Evolutionary conservation across 2,113 vertebrate genomes (phyloP).

Genomic region (Osmerus eperlanus): DNA sequence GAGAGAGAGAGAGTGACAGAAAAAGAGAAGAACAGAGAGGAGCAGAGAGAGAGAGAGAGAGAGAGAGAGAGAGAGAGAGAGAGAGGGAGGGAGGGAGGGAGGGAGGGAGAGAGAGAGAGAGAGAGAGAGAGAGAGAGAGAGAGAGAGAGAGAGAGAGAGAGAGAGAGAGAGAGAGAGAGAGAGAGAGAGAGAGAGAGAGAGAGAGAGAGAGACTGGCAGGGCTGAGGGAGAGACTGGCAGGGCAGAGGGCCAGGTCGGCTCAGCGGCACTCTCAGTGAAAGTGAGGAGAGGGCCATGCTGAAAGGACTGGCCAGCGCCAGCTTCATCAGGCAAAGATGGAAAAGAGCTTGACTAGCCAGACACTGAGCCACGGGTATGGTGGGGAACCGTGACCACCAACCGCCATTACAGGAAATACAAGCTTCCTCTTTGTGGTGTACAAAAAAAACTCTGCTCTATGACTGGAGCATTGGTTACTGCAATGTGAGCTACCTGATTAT

Average conservation of each 20-base stretch:
- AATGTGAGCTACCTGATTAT: constrained; percentile 16
- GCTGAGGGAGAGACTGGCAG: constrained; percentile 29
- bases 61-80: no score
- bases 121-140: background rate
- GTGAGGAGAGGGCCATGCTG: constrained; percentile 60
- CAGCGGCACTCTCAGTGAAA: constrained; percentile 56
- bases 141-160: no score
- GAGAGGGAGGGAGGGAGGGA: no score
- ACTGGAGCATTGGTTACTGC: constrained; percentile 27
- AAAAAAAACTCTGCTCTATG: constrained; percentile 17
- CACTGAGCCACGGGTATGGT: constrained; percentile 21
- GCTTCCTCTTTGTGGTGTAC: constrained; percentile 36
- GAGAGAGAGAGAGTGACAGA: no score
- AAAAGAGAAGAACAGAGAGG: background rate
- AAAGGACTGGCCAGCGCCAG: constrained; percentile 39
- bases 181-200: constrained; percentile 11
- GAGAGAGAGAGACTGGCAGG: constrained; percentile 22
- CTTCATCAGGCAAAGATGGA: constrained; percentile 75
- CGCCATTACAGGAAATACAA: constrained; percentile 48
- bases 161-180: background rate
- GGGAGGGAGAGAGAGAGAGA: no score
- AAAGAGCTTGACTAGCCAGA: constrained; percentile 57
- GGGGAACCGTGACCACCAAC: constrained; percentile 12
- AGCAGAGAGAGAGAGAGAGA: no score
- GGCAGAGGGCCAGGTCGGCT: constrained; percentile 51